These are phyloP conservation scores for Nomada lathburiana DNA, from an alignment of 2,888 invertebrate genomes.

Conservation along the genomic window DNA sequence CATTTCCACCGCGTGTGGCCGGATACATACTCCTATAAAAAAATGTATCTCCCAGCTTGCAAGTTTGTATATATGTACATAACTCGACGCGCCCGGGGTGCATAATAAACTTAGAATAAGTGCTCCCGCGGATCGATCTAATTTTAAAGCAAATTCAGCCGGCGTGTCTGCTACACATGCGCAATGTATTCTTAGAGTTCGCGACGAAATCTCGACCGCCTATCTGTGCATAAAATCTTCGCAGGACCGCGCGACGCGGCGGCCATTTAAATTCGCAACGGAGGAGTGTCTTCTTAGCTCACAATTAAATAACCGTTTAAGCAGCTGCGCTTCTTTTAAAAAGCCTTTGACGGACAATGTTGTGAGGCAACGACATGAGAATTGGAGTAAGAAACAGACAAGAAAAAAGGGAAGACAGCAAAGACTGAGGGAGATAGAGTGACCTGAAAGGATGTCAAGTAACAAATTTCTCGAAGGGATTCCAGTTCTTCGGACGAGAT, in stretches of 20 bases:
- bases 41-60: constrained; percentile 15
- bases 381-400: constrained; percentile 2
- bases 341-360: constrained; percentile 34
- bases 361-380: constrained; percentile 27
- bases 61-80: neutral
- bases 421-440: constrained; percentile 18
- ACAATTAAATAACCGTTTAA: constrained; percentile 62
- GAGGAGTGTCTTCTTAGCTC: constrained; percentile 21
- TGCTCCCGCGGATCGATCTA: constrained; percentile 30
- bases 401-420: neutral
- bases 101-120: constrained; percentile 38
- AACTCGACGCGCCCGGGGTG: neutral
- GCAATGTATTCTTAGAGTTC: constrained; percentile 17
- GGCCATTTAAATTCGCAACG: constrained; percentile 44
- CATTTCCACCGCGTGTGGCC: constrained; percentile 43
- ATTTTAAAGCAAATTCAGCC: constrained; percentile 37
- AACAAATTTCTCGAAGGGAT: constrained; percentile 65
- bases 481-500: constrained; percentile 63
- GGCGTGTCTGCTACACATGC: neutral
- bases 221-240: neutral
- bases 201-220: neutral
- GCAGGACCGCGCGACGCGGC: neutral
- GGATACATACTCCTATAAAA: neutral
- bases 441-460: constrained; percentile 62
- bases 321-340: constrained; percentile 55